Evolutionary conservation across 2,797 vertebrate species (phyloP).

Genomic region (Muraenolepis orangiensis): DNA sequence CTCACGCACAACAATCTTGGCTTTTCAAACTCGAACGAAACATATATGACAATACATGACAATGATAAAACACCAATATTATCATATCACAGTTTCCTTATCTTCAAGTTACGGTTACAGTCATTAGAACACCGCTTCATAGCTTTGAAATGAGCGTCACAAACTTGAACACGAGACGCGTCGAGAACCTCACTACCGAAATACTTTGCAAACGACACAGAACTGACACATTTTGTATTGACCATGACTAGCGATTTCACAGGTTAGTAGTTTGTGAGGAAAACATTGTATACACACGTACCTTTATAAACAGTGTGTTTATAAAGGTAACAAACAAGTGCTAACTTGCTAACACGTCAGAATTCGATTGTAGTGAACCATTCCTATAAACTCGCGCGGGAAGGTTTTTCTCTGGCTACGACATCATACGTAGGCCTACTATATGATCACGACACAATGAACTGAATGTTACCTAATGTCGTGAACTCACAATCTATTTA

Average conservation of each 20-base stretch:
- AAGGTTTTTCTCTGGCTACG: not conserved
- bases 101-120: not conserved
- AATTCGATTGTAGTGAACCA: not conserved
- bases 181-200: not conserved
- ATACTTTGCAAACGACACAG: not conserved
- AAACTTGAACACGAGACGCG: not conserved
- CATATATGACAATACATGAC: not conserved
- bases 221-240: not conserved
- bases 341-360: not conserved
- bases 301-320: not conserved
- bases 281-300: not conserved
- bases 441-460: not conserved
- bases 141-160: not conserved
- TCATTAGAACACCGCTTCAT: not conserved
- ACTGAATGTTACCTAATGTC: not conserved
- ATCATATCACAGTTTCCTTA: not conserved
- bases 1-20: not conserved
- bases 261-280: not conserved
- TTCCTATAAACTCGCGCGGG: not conserved
- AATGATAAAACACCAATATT: not conserved
- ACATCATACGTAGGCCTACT: not conserved
- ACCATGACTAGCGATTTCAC: not conserved
- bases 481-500: not conserved
- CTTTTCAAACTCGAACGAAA: not conserved
- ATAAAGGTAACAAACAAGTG: not conserved